Evolutionary conservation across 2,888 invertebrate genomes (phyloP).

Genomic region (Melieria crassipennis): DNA sequence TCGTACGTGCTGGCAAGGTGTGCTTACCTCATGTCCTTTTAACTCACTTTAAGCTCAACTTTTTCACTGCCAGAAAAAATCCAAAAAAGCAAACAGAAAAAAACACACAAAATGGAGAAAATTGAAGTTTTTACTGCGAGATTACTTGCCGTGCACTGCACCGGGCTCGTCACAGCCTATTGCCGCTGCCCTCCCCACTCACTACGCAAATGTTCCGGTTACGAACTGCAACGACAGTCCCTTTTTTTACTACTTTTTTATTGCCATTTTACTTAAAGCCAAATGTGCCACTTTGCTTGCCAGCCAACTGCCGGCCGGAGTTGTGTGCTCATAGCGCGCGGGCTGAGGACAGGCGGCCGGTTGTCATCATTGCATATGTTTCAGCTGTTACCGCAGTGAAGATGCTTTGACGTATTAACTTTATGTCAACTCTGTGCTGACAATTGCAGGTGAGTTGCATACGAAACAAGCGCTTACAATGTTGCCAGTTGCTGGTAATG

Average conservation of each 20-base stretch:
- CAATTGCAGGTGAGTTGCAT: no score
- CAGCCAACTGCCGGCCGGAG: not conserved
- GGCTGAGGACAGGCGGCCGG: no score
- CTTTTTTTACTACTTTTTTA: slow-evolving; percentile 40
- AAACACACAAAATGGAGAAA: not conserved
- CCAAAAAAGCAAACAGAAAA: no score
- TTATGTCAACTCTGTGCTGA: no score
- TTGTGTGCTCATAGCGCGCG: no score
- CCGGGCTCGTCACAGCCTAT: not conserved
- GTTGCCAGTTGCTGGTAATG: no score
- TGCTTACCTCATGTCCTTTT: no score
- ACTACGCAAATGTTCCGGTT: not conserved
- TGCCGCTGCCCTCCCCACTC: not conserved
- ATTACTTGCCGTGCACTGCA: not conserved
- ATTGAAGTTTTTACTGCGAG: not conserved
- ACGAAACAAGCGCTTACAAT: no score
- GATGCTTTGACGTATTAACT: no score
- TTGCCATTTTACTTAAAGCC: slow-evolving; percentile 31
- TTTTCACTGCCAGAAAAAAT: not conserved
- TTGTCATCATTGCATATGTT: no score
- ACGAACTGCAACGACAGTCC: slow-evolving; percentile 3
- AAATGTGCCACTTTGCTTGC: slow-evolving; percentile 16
- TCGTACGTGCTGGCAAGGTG: not conserved
- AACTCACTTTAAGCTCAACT: not conserved
- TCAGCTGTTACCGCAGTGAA: no score